Base-by-base conservation (phyloP, 1,140 invertebrate species). In the Drosophila rhopaloa region DNA sequence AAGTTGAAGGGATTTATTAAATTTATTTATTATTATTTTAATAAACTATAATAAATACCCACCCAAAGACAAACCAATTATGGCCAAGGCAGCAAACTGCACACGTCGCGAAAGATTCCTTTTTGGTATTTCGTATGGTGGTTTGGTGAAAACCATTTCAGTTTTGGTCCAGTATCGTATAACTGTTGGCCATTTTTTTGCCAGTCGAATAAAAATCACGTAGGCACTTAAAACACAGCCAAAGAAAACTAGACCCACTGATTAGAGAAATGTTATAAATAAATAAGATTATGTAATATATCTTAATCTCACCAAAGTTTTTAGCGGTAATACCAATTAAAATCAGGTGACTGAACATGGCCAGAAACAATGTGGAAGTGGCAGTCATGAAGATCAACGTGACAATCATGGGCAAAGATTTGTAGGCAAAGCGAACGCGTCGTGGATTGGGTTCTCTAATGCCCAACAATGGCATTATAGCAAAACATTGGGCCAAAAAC, bases 211-310 rank as follows among this genome's bases (percentile, higher is more conserved):
- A 5, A 91, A 91, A 4, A 90, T 47, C 24, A 89, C 47, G 43
- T 68, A 79, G 5, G 81, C 75, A 29, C 44, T 40, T 10, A 82
- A 55, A 29, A 77, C 67, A 60, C 83, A 77, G 13, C 57, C 44
- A 41, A 77, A 90, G 65, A 92, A 89, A 6, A 90, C 77, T 1
- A 85, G 41, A n/a, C 91, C 91, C 14, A 90, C 91, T 92, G 8
- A 9, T 5, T 14, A 43, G 7, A 48, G 0, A 37, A 32, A 35
- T 2, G 3, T 7, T 1, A 14, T 8, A 3, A 10, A n/a, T 8
- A 14, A 24, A 10, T 40, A 47, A 10, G 24, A 13, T 7, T 11
- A 14, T 32, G 14, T 19, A 27, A 6, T 38, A 10, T 1, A 8
- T 16, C 5, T 14, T 9, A 7, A 5, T 57, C 81, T 63, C 13